Conservation (phyloP, 2,888 invertebrate genomes). For the Argyra leucocephala region DNA sequence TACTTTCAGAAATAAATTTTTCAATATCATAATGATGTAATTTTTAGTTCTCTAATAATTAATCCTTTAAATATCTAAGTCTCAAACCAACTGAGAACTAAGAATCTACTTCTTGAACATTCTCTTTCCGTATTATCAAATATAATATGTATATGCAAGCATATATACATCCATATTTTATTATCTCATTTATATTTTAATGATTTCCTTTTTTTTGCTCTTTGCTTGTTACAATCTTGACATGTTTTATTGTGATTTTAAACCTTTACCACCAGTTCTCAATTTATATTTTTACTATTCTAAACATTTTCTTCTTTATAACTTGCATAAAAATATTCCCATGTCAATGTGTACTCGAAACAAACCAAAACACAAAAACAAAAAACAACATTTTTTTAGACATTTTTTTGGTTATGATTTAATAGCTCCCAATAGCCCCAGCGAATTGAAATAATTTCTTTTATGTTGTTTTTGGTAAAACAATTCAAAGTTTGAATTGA, state of each 20-base stretch:
- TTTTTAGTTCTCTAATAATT: no score
- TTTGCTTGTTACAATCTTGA: background rate
- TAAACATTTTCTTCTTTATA: background rate
- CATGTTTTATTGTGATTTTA: background rate
- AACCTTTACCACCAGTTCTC: background rate
- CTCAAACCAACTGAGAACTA: no score
- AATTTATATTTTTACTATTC: background rate
- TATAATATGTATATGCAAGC: no score
- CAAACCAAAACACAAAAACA: background rate
- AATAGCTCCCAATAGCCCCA: background rate
- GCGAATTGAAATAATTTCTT: background rate
- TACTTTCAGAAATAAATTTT: no score
- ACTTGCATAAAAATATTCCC: background rate
- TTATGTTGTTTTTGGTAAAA: background rate
- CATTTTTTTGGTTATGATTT: conserved; percentile 1
- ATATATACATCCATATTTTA: background rate
- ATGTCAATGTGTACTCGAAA: background rate
- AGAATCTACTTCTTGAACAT: no score
- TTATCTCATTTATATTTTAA: conserved; percentile 6
- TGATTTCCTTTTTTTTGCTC: background rate
- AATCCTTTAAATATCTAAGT: no score
- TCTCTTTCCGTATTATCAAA: no score
- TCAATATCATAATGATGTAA: no score
- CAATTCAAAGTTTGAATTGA: background rate
- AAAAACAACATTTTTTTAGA: background rate